Conservation (phyloP, 2,797 vertebrate genomes). For the Rhabdomys pumilio region DNA sequence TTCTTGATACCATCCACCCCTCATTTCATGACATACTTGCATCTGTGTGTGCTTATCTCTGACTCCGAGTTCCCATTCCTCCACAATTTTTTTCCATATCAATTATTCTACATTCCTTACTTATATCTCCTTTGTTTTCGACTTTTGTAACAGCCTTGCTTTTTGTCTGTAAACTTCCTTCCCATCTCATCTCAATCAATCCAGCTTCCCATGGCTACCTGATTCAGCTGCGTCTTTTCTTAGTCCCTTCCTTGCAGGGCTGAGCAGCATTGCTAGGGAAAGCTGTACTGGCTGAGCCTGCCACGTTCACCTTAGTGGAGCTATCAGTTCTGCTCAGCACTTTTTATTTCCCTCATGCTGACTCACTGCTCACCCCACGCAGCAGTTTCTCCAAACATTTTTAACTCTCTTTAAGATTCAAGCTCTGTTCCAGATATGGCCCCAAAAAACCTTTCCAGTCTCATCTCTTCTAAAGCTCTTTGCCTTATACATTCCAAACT, state of each 20-base stretch:
- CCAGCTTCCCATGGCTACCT: neutral
- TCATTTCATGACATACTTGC: neutral
- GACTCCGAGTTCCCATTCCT: neutral
- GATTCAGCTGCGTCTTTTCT: constrained; percentile 35
- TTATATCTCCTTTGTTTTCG: neutral
- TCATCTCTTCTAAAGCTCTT: constrained; percentile 50
- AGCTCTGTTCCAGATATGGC: constrained; percentile 66
- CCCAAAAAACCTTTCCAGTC: constrained; percentile 78
- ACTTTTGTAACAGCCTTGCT: neutral
- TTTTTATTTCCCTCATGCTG: constrained; percentile 82
- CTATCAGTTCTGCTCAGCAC: constrained; percentile 69
- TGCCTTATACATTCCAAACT: constrained; percentile 30
- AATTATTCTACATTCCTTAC: neutral
- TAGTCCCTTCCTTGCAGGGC: constrained; percentile 52
- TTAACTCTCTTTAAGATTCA: constrained; percentile 81
- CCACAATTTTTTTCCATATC: neutral
- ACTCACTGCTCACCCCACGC: constrained; percentile 81
- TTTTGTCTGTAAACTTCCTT: neutral
- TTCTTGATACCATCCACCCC: neutral
- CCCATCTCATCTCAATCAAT: neutral
- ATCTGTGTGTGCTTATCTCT: neutral
- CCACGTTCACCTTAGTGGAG: neutral
- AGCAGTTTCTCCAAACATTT: constrained; percentile 81
- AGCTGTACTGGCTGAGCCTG: constrained; percentile 63
- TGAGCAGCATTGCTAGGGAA: constrained; percentile 28